Conservation (phyloP, 2,113 vertebrate genomes). For the Brachionichthys hirsutus region DNA sequence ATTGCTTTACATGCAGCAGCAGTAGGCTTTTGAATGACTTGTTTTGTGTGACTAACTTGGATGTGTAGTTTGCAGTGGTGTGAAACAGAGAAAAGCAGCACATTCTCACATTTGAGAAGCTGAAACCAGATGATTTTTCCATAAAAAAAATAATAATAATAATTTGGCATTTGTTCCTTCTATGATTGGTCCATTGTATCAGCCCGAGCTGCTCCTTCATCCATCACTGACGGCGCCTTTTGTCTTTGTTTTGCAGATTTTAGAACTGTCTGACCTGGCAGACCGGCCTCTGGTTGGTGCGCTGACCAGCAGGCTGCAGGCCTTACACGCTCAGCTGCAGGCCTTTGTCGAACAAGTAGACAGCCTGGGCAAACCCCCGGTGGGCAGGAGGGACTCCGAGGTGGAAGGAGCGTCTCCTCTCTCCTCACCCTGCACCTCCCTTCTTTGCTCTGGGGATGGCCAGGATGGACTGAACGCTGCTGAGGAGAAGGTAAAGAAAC, state of each 20-base stretch:
- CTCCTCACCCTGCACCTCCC: constrained; percentile 32
- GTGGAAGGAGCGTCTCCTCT: constrained; percentile 69
- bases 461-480: constrained; percentile 72
- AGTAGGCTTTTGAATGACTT: no score
- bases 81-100: no score
- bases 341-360: constrained; percentile 87
- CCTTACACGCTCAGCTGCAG: constrained; percentile 88
- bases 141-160: no score
- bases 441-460: constrained; percentile 70
- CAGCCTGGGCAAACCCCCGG: constrained; percentile 60
- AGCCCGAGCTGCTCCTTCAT: not conserved
- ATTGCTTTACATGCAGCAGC: no score
- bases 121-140: no score
- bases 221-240: not conserved
- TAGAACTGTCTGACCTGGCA: constrained; percentile 69
- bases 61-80: no score
- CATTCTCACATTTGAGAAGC: no score
- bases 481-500: constrained; percentile 84
- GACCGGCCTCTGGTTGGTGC: constrained; percentile 86
- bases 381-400: constrained; percentile 77
- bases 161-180: no score
- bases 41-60: no score
- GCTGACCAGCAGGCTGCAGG: constrained; percentile 85
- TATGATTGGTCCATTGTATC: constrained; percentile 3
- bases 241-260: constrained; percentile 49